Percentiles rank a stretch among this genome's conserved stretches.
phyloP scores from a whole-genome alignment of 2,797 vertebrate genomes.

The Xenentodon cancila region DNA sequence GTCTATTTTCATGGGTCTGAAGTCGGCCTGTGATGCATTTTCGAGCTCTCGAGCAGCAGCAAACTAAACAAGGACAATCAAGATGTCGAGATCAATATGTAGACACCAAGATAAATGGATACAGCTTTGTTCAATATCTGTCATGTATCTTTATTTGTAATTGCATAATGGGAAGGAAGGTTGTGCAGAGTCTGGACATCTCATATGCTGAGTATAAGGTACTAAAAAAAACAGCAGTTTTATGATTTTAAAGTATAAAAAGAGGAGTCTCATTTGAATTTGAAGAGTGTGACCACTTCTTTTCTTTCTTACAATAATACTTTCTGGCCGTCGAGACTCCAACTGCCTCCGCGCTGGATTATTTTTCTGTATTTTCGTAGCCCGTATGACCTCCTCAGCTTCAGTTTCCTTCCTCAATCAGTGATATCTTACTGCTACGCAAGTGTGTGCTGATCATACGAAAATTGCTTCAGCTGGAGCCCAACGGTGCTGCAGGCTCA shows the following conservation, averaged over 20 bases:
- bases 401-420: slow-evolving; percentile 13
- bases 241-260: slow-evolving; percentile 1
- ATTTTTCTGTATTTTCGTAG: slow-evolving; percentile 17
- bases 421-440: slow-evolving; percentile 27
- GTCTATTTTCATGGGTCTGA: slow-evolving; percentile 16
- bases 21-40: slow-evolving; percentile 14
- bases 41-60: slow-evolving; percentile 18
- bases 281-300: background rate
- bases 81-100: slow-evolving; percentile 53
- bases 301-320: slow-evolving; percentile 5
- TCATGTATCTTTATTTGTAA: slow-evolving; percentile 53
- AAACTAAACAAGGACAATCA: slow-evolving; percentile 54
- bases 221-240: slow-evolving; percentile 3
- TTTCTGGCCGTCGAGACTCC: background rate
- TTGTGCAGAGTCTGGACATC: slow-evolving; percentile 10
- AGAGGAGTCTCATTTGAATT: slow-evolving; percentile 1
- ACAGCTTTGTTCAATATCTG: slow-evolving; percentile 37
- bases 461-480: slow-evolving; percentile 41
- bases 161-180: slow-evolving; percentile 5
- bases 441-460: slow-evolving; percentile 43
- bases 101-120: slow-evolving; percentile 57
- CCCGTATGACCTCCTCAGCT: slow-evolving; percentile 1
- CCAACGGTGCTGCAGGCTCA: slow-evolving; percentile 40
- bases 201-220: slow-evolving; percentile 9
- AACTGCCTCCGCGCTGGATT: background rate